A percentile compares a stretch with the other conserved stretches of the same genome.
Evolutionary conservation across 53 echinoderm and acorn worm genomes (phyloP).

Genomic region (Glandiceps talaboti): DNA sequence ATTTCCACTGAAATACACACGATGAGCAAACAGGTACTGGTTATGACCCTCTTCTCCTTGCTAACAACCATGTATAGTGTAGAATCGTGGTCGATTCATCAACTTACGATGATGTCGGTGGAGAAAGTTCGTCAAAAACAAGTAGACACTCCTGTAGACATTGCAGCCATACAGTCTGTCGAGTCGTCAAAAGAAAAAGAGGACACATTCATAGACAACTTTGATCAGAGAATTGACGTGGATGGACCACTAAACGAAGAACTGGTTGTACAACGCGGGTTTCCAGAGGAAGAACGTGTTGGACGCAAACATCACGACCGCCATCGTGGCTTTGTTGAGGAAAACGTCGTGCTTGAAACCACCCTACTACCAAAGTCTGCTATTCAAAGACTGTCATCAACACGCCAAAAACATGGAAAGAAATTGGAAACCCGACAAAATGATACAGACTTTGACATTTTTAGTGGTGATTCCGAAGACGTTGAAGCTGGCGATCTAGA

Average conservation of each 20-base stretch:
- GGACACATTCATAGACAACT: neutral
- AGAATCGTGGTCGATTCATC: neutral
- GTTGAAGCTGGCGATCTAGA: neutral
- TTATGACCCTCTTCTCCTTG: neutral
- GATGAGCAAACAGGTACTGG: neutral
- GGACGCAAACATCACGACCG: neutral
- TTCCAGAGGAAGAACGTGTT: too few relatives aligned
- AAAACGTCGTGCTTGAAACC: neutral
- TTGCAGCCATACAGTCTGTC: neutral
- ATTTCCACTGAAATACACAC: neutral
- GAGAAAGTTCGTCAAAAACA: neutral
- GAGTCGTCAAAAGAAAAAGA: neutral
- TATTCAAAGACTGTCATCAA: neutral
- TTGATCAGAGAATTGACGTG: neutral
- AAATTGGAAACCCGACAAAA: neutral
- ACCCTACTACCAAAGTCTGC: neutral
- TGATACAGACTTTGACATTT: neutral
- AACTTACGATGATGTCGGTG: neutral
- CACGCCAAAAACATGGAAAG: too few relatives aligned
- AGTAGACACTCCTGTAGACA: neutral
- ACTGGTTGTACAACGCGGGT: too few relatives aligned
- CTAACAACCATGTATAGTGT: neutral
- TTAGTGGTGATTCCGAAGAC: neutral
- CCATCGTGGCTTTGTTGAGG: neutral
- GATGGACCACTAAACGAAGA: too few relatives aligned